A percentile compares a stretch with the other conserved stretches of the same genome.
These are phyloP conservation scores for Scomber japonicus DNA, from an alignment of 2,113 vertebrate species.

Conservation along the genomic window DNA sequence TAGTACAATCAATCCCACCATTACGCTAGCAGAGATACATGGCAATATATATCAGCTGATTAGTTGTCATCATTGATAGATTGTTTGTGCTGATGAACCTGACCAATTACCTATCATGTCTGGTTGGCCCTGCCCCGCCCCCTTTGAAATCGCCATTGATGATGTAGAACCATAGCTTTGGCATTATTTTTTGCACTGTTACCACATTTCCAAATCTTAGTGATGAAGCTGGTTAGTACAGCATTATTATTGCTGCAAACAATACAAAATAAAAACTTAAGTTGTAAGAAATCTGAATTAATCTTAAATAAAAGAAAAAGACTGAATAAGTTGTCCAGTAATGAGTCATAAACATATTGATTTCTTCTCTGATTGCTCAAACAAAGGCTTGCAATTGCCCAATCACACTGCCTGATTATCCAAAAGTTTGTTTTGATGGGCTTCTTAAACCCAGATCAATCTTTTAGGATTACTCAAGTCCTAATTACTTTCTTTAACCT, in stretches of 20 bases:
- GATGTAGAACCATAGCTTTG: background rate
- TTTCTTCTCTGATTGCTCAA: background rate
- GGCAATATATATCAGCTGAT: too few relatives aligned
- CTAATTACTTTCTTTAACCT: slow-evolving; percentile 20
- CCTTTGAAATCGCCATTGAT: too few relatives aligned
- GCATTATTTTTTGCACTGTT: too few relatives aligned
- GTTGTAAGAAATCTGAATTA: background rate
- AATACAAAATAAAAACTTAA: too few relatives aligned
- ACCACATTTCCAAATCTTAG: background rate
- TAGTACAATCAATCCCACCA: too few relatives aligned
- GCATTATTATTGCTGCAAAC: too few relatives aligned
- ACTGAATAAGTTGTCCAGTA: background rate
- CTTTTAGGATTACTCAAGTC: background rate
- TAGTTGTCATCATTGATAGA: too few relatives aligned
- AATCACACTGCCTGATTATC: background rate
- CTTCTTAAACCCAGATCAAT: slow-evolving; percentile 4
- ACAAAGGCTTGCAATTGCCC: background rate
- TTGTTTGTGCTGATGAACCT: too few relatives aligned
- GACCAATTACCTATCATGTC: too few relatives aligned
- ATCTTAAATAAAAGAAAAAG: background rate
- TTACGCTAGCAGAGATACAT: too few relatives aligned
- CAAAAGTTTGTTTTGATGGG: slow-evolving; percentile 6
- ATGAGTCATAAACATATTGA: background rate
- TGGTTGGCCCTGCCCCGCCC: too few relatives aligned
- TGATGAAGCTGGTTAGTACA: background rate